Conservation (phyloP, 1,140 invertebrate species). For the Mycetomoellerius zeteki region DNA sequence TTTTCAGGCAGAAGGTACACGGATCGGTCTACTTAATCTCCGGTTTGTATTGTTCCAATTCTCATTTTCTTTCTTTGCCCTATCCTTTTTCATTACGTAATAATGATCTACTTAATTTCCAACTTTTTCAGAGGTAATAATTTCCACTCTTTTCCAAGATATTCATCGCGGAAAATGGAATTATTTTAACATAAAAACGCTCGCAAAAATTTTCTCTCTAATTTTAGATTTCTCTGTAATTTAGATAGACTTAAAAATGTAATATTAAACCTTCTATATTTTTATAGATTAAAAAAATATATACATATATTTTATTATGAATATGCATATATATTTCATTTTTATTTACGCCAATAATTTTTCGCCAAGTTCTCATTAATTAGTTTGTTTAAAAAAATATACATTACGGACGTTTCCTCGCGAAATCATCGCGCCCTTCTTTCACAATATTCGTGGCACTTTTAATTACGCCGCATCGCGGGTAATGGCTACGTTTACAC, state of each 20-base stretch:
- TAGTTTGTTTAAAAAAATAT: neutral
- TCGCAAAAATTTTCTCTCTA: conserved; percentile 12
- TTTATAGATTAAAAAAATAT: neutral
- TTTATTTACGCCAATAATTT: neutral
- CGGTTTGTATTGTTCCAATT: neutral
- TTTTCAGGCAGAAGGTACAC: neutral
- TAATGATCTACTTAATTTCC: conserved; percentile 2
- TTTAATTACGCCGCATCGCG: conserved; percentile 24
- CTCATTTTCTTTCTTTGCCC: neutral
- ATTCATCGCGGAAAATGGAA: neutral
- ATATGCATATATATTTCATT: neutral
- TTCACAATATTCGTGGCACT: neutral
- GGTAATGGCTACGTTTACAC: no score
- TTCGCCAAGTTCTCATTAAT: neutral
- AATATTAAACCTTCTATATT: neutral
- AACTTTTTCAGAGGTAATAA: neutral
- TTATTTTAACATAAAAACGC: neutral
- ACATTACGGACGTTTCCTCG: neutral
- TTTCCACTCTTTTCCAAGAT: neutral
- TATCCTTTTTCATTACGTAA: neutral
- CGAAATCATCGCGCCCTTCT: neutral
- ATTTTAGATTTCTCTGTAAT: neutral
- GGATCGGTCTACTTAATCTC: neutral
- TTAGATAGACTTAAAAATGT: neutral
- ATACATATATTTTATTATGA: neutral